Evolutionary conservation across 2,113 vertebrate genomes (phyloP).

Genomic region (Brachirus orientalis): DNA sequence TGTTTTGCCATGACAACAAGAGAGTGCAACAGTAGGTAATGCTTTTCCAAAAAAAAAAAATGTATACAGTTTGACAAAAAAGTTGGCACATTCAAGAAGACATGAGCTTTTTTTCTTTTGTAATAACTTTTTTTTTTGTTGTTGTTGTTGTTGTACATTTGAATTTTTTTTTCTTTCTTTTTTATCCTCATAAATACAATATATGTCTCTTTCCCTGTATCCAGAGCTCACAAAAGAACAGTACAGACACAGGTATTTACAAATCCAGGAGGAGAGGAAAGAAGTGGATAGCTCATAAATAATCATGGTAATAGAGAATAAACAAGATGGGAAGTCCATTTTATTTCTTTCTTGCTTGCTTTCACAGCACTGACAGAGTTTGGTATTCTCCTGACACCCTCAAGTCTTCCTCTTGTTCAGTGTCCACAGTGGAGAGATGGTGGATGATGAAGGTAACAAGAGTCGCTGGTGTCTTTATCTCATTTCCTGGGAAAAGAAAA

Average conservation of each 20-base stretch:
- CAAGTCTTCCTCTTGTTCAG: conserved; percentile 13
- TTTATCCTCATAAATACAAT: conserved; percentile 86
- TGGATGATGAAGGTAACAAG: conserved; percentile 47
- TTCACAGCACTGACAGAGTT: conserved; percentile 61
- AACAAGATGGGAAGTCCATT: conserved; percentile 61
- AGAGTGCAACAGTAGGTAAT: conserved; percentile 83
- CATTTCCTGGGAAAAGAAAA: conserved; percentile 74
- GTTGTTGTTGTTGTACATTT: conserved; percentile 51
- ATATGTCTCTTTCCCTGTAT: conserved; percentile 80
- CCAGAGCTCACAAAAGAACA: conserved; percentile 78
- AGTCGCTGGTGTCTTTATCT: conserved; percentile 76
- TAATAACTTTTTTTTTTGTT: conserved; percentile 31
- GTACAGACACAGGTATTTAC: conserved; percentile 83
- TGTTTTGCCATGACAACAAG: conserved; percentile 79
- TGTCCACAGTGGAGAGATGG: conserved; percentile 47
- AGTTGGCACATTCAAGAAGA: conserved; percentile 88
- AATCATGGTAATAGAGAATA: conserved; percentile 70
- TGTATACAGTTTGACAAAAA: conserved; percentile 81
- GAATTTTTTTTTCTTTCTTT: conserved; percentile 42
- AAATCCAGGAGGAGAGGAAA: conserved; percentile 60
- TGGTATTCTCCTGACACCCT: conserved; percentile 35
- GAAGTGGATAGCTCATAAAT: conserved; percentile 79
- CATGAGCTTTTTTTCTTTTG: conserved; percentile 62
- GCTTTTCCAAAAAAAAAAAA: conserved; percentile 77
- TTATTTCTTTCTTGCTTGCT: conserved; percentile 45